These are phyloP conservation scores for Cyclura pinguis DNA, from an alignment of 2,797 vertebrate genomes.

Conservation along the genomic window DNA sequence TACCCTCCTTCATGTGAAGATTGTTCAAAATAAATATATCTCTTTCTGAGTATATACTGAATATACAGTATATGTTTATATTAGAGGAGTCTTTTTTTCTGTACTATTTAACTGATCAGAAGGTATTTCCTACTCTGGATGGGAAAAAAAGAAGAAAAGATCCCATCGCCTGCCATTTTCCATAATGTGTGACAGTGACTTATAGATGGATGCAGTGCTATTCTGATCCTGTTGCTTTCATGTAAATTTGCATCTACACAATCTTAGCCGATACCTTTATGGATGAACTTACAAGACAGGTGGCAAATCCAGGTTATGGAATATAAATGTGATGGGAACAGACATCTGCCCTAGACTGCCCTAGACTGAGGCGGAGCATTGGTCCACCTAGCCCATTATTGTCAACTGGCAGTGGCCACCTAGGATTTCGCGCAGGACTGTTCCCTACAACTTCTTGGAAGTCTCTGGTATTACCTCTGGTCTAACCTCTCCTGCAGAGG, in stretches of 20 bases:
- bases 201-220: background rate
- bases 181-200: background rate
- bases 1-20: background rate
- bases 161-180: background rate
- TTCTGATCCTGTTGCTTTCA: background rate
- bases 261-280: background rate
- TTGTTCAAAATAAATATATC: background rate
- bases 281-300: background rate
- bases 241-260: background rate
- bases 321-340: background rate
- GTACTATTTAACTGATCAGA: background rate
- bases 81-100: background rate
- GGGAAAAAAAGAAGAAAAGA: background rate
- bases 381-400: no score
- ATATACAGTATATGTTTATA: background rate
- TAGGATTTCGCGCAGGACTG: no score
- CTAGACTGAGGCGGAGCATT: no score
- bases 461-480: no score
- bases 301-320: background rate
- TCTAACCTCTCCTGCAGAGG: no score
- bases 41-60: background rate
- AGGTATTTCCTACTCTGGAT: background rate
- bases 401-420: no score
- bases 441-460: no score
- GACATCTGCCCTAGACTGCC: no score